Evolutionary conservation across 2,888 invertebrate species (phyloP).

Genomic region (Mimas tiliae): DNA sequence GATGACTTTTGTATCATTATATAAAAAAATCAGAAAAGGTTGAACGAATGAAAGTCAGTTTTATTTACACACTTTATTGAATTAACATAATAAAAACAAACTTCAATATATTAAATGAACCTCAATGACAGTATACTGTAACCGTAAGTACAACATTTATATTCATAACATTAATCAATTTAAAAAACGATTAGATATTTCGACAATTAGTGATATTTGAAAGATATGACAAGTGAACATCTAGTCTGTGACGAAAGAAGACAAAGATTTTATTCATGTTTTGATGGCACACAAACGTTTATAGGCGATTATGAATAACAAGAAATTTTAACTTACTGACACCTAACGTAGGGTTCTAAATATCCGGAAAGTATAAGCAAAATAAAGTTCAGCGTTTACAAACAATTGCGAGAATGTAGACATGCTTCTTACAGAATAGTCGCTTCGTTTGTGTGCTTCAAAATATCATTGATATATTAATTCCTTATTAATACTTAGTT

Average conservation of each 20-base stretch:
- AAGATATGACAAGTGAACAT: slow-evolving; percentile 62
- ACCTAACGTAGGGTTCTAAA: neutral
- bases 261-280: slow-evolving; percentile 19
- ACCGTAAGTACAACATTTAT: slow-evolving; percentile 82
- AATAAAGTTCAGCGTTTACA: too few species aligned
- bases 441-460: slow-evolving; percentile 25
- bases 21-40: too few species aligned
- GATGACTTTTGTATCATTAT: too few species aligned
- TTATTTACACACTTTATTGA: slow-evolving; percentile 86
- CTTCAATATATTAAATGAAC: slow-evolving; percentile 77
- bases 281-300: slow-evolving; percentile 24
- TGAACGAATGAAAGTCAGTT: slow-evolving; percentile 42
- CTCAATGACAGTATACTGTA: slow-evolving; percentile 77
- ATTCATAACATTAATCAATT: slow-evolving; percentile 78
- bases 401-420: neutral
- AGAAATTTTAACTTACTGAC: neutral
- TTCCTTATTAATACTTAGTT: slow-evolving; percentile 18
- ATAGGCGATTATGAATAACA: slow-evolving; percentile 4
- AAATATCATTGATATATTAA: slow-evolving; percentile 1
- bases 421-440: neutral
- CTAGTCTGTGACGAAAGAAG: slow-evolving; percentile 26
- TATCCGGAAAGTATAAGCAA: neutral
- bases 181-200: slow-evolving; percentile 82
- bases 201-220: slow-evolving; percentile 77
- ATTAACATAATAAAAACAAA: slow-evolving; percentile 84